Conservation (phyloP, 2,888 invertebrate genomes). For the Cryptocephalus primarius region DNA sequence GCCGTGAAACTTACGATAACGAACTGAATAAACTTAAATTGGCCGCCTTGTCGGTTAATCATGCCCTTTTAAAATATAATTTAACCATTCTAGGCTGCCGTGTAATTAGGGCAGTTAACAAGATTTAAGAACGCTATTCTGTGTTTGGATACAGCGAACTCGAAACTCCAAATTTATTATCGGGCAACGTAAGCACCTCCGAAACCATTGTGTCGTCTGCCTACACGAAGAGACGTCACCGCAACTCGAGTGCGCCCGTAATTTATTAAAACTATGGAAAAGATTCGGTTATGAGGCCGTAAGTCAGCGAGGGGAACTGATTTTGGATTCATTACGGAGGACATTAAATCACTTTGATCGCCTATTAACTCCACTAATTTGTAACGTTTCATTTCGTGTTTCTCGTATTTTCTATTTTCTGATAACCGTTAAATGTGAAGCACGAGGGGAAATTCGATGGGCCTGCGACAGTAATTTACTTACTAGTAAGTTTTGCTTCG, state of each 20-base stretch:
- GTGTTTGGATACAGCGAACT: slow-evolving; percentile 18
- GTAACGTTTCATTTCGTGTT: too few relatives aligned
- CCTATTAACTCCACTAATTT: too few relatives aligned
- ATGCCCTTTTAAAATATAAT: slow-evolving; percentile 25
- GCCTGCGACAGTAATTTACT: too few relatives aligned
- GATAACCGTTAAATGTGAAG: too few relatives aligned
- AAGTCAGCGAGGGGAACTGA: too few relatives aligned
- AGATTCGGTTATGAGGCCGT: too few relatives aligned
- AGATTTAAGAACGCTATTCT: slow-evolving; percentile 27
- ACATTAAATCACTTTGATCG: too few relatives aligned
- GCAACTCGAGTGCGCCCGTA: slow-evolving; percentile 6
- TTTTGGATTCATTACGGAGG: too few relatives aligned
- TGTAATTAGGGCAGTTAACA: slow-evolving; percentile 27
- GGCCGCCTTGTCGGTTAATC: slow-evolving; percentile 22
- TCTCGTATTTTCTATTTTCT: too few relatives aligned
- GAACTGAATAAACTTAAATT: slow-evolving; percentile 21
- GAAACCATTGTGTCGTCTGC: slow-evolving; percentile 8
- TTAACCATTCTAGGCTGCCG: slow-evolving; percentile 23
- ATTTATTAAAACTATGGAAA: slow-evolving; percentile 3
- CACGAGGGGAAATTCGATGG: too few relatives aligned
- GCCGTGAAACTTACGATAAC: slow-evolving; percentile 3
- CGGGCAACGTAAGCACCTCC: slow-evolving; percentile 5
- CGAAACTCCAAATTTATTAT: slow-evolving; percentile 21
- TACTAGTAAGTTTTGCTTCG: too few relatives aligned
- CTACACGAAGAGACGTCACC: slow-evolving; percentile 11